These are phyloP conservation scores for Pocillopora verrucosa DNA, from an alignment of 64 coral and sea anemone species.

Conservation along the genomic window DNA sequence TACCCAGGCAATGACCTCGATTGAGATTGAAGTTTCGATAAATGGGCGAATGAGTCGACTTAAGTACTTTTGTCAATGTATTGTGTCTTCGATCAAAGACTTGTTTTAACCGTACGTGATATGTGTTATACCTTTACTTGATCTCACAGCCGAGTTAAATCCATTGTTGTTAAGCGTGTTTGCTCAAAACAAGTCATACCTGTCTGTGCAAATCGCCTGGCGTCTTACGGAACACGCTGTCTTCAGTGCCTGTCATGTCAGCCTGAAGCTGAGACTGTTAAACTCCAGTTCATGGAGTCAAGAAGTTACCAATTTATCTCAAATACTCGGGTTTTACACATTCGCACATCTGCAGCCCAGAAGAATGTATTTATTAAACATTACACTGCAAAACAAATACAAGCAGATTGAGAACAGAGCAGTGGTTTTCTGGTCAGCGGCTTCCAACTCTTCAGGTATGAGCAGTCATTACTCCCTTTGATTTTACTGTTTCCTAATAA, in stretches of 20 bases:
- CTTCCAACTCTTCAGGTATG: constrained; percentile 51
- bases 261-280: constrained; percentile 18
- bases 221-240: constrained; percentile 18
- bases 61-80: too few species aligned
- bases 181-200: constrained; percentile 37
- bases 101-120: background rate
- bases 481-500: too few species aligned
- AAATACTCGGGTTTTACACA: background rate
- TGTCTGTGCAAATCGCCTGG: constrained; percentile 8
- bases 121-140: background rate
- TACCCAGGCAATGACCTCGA: too few species aligned
- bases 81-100: background rate
- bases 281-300: constrained; percentile 25
- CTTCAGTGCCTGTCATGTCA: constrained; percentile 20
- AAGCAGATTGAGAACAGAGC: constrained; percentile 32
- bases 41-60: too few species aligned
- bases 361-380: constrained; percentile 42
- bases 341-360: constrained; percentile 16
- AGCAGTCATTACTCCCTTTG: background rate
- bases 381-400: constrained; percentile 34
- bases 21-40: too few species aligned
- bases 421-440: constrained; percentile 52
- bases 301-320: background rate
- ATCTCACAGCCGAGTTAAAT: background rate
- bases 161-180: constrained; percentile 18